Conservation (phyloP, 2,113 vertebrate genomes). For the Neodon shergylaensis region DNA sequence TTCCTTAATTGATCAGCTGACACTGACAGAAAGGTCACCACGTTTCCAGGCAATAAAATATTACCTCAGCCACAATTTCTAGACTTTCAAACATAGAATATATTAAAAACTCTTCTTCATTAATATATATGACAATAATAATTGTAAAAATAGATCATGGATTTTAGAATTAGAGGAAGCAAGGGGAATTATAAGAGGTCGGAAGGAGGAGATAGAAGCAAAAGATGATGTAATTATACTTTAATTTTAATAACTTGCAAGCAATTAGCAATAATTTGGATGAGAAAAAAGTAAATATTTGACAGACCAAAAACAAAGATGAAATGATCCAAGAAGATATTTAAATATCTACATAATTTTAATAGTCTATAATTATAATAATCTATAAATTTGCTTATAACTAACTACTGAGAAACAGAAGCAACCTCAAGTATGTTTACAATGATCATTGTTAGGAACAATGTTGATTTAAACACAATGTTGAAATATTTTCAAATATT, state of each 20-base stretch:
- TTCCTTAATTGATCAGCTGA: not conserved
- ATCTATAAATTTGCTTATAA: not conserved
- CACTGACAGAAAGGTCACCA: not conserved
- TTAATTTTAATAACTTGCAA: not conserved
- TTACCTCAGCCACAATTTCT: not conserved
- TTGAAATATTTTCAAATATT: conserved; percentile 39
- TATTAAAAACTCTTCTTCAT: not conserved
- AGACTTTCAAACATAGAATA: not conserved
- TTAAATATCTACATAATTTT: not conserved
- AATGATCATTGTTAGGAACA: not conserved
- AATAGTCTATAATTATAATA: not conserved
- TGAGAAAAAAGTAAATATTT: not conserved
- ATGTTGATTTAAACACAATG: conserved; percentile 17
- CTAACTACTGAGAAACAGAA: not conserved
- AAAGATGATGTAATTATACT: not conserved
- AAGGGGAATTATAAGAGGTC: not conserved
- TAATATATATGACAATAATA: not conserved
- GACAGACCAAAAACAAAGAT: not conserved
- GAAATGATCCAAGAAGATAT: not conserved
- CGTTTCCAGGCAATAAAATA: not conserved
- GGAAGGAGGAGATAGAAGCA: not conserved
- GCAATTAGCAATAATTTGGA: not conserved
- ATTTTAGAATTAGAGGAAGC: not conserved
- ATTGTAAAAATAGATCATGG: not conserved
- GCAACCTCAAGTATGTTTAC: no score